Evolutionary conservation across 1,140 invertebrate genomes (phyloP).

Genomic region (Orussus abietinus): DNA sequence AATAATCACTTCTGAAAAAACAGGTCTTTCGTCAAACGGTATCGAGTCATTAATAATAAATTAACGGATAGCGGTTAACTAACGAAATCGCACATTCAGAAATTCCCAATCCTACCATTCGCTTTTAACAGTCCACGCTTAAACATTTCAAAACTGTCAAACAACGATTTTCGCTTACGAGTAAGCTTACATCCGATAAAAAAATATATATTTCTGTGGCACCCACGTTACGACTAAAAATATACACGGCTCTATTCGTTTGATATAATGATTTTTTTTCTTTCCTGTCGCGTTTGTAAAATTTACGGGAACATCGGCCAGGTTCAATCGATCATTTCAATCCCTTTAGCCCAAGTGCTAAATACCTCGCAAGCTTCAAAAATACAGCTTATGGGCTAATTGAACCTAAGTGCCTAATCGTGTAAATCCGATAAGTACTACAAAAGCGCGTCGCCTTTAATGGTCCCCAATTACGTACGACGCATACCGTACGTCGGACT

Average conservation of each 20-base stretch:
- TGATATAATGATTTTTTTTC: neutral
- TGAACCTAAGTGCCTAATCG: conserved; percentile 1
- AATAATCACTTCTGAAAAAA: conserved; percentile 4
- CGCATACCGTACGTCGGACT: no score
- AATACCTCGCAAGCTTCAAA: conserved; percentile 4
- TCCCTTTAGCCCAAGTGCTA: conserved; percentile 16
- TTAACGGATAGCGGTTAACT: no score
- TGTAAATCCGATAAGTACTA: no score
- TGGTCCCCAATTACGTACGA: no score
- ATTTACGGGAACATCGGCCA: no score
- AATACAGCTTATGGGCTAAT: conserved; percentile 6
- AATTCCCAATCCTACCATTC: neutral
- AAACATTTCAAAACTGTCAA: conserved; percentile 1
- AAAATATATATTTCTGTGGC: conserved; percentile 24
- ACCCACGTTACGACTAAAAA: conserved; percentile 21
- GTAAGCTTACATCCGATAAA: conserved; percentile 12
- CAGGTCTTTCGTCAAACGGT: neutral
- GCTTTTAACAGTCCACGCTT: neutral
- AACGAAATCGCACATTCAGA: no score
- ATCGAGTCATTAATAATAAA: neutral
- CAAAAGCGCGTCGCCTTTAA: no score
- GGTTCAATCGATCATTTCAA: conserved; percentile 17
- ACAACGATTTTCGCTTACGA: neutral
- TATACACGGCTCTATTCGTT: conserved; percentile 15
- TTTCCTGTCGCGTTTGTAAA: no score